phyloP scores from a whole-genome alignment of 1,140 invertebrate genomes.

The Habropoda laboriosa region DNA sequence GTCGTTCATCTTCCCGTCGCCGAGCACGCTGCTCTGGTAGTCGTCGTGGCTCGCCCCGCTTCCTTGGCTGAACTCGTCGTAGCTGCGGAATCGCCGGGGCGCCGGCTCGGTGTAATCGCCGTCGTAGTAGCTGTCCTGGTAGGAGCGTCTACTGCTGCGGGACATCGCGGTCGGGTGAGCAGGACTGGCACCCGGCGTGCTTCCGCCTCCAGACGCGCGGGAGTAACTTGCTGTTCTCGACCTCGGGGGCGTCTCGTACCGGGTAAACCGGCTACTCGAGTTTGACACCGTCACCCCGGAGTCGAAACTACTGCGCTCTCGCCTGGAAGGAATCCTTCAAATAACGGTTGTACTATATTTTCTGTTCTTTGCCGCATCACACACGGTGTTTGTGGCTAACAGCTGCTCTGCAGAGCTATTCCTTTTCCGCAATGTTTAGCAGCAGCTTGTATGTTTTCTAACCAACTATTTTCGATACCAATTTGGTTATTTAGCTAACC shows the following conservation, averaged over 20 bases:
- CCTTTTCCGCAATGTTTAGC: not conserved
- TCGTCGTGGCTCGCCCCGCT: slow-evolving; percentile 85
- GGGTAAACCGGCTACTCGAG: slow-evolving; percentile 78
- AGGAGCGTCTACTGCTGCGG: slow-evolving; percentile 74
- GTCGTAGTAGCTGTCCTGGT: slow-evolving; percentile 80
- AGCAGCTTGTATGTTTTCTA: too few species aligned
- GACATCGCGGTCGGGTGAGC: slow-evolving; percentile 78
- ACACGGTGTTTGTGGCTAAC: too few species aligned
- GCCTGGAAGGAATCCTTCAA: slow-evolving; percentile 70
- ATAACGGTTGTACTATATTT: slow-evolving; percentile 55
- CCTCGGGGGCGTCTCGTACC: slow-evolving; percentile 79
- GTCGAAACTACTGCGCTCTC: slow-evolving; percentile 77
- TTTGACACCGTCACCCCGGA: slow-evolving; percentile 77
- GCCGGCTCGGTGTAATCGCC: slow-evolving; percentile 81
- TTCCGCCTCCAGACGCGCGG: slow-evolving; percentile 75
- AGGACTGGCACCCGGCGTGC: slow-evolving; percentile 79
- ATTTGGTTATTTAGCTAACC: too few species aligned
- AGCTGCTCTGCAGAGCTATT: not conserved
- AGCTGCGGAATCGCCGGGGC: slow-evolving; percentile 83
- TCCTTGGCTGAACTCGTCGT: slow-evolving; percentile 86
- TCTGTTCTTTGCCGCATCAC: not conserved
- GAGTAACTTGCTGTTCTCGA: slow-evolving; percentile 79
- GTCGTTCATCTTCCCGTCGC: slow-evolving; percentile 75
- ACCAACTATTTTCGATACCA: too few species aligned
- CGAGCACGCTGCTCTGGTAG: slow-evolving; percentile 74